These are phyloP conservation scores for Hymenopus coronatus DNA, from an alignment of 2,888 invertebrate genomes.

Conservation along the genomic window DNA sequence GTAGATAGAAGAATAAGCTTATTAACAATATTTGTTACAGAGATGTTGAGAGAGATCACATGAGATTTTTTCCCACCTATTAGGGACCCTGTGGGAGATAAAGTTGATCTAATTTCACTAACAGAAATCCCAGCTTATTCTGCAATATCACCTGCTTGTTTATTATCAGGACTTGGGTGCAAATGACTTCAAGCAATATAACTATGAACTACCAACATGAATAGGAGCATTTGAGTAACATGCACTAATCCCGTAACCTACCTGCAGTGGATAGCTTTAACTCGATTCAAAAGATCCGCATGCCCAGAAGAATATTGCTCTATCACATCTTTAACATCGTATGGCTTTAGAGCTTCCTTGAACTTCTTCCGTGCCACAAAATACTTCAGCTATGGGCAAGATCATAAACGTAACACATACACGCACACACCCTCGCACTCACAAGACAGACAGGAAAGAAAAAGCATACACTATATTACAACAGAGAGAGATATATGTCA, in stretches of 20 bases:
- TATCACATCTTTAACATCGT: conserved; percentile 93
- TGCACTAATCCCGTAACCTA: conserved; percentile 46
- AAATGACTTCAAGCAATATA: not conserved
- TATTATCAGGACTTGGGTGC: no score
- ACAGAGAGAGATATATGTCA: not conserved
- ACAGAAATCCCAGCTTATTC: no score
- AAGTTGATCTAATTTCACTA: no score
- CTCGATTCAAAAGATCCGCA: conserved; percentile 82
- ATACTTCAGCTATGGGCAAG: conserved; percentile 68
- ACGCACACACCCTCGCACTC: conserved; percentile 23
- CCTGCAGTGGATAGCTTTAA: conserved; percentile 83
- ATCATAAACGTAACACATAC: conserved; percentile 21
- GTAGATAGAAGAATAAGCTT: no score
- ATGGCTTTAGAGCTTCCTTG: conserved; percentile 88
- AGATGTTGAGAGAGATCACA: no score
- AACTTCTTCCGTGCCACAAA: conserved; percentile 88
- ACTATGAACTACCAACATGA: not conserved
- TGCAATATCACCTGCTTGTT: no score
- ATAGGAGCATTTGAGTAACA: not conserved
- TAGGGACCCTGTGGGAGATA: no score
- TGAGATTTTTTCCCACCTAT: no score
- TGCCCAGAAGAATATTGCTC: conserved; percentile 88
- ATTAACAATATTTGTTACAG: no score
- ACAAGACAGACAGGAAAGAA: conserved; percentile 20
- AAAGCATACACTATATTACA: conserved; percentile 1